Evolutionary conservation across 2,797 vertebrate species (phyloP).

Genomic region (Hippopotamyrus pictus): DNA sequence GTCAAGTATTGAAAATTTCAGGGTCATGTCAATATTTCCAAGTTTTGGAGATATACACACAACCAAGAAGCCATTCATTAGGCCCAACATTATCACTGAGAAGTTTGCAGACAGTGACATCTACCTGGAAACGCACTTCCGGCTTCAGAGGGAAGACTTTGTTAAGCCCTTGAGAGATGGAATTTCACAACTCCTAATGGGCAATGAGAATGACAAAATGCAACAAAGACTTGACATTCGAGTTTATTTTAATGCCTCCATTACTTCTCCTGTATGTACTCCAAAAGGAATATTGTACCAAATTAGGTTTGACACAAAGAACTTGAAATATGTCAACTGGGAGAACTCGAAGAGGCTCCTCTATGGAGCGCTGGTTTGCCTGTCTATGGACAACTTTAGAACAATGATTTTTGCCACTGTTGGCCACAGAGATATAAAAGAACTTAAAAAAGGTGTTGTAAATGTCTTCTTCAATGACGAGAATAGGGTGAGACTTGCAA

Average conservation of each 20-base stretch:
- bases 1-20: constrained; percentile 25
- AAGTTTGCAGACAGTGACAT: constrained; percentile 31
- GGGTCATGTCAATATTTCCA: constrained; percentile 37
- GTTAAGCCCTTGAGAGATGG: constrained; percentile 40
- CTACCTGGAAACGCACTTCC: constrained; percentile 43
- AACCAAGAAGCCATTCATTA: constrained; percentile 28
- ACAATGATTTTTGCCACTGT: constrained; percentile 42
- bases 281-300: constrained; percentile 32
- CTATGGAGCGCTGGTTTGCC: constrained; percentile 38
- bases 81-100: constrained; percentile 33
- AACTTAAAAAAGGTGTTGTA: constrained; percentile 27
- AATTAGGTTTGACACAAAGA: constrained; percentile 26
- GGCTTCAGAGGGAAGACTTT: constrained; percentile 40
- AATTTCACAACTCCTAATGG: constrained; percentile 31
- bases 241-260: constrained; percentile 30
- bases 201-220: constrained; percentile 9
- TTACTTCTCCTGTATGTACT: constrained; percentile 30
- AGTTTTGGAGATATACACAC: constrained; percentile 33
- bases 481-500: constrained; percentile 24
- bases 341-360: constrained; percentile 36
- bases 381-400: constrained; percentile 37
- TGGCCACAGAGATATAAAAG: constrained; percentile 26
- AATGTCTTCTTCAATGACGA: constrained; percentile 33
- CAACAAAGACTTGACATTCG: constrained; percentile 28
- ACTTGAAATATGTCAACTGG: constrained; percentile 32